phyloP scores from a whole-genome alignment of 2,888 invertebrate species.

The Asteroscopus sphinx region DNA sequence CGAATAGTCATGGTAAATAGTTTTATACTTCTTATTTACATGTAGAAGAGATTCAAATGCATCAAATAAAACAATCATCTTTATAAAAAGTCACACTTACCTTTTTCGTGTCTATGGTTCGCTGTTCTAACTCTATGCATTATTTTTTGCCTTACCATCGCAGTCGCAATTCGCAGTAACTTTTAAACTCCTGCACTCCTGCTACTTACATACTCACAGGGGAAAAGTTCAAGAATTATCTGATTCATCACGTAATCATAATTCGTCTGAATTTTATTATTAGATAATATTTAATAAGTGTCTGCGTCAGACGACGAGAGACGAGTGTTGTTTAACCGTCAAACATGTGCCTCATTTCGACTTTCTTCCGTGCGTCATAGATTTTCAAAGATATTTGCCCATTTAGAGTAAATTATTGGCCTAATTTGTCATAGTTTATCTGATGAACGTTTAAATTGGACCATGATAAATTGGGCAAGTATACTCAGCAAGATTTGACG shows the following conservation, averaged over 20 bases:
- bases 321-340: slow-evolving; percentile 41
- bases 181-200: no score
- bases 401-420: slow-evolving; percentile 73
- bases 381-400: slow-evolving; percentile 70
- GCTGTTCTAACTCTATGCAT: no score
- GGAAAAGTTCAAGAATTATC: slow-evolving; percentile 1
- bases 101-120: no score
- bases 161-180: no score
- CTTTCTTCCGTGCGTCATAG: slow-evolving; percentile 74
- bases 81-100: no score
- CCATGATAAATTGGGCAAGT: slow-evolving; percentile 68
- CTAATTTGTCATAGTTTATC: slow-evolving; percentile 84
- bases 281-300: slow-evolving; percentile 46
- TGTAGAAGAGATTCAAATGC: no score
- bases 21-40: no score
- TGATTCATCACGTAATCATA: slow-evolving; percentile 14
- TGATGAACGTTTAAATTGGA: slow-evolving; percentile 75
- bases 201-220: background rate
- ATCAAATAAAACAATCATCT: no score
- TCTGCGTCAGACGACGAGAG: slow-evolving; percentile 47
- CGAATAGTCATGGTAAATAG: no score
- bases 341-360: slow-evolving; percentile 48
- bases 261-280: slow-evolving; percentile 43
- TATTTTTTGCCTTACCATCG: no score
- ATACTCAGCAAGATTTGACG: slow-evolving; percentile 55